phyloP scores from a whole-genome alignment of 1,140 invertebrate species.

The Heliothis subflexa region DNA sequence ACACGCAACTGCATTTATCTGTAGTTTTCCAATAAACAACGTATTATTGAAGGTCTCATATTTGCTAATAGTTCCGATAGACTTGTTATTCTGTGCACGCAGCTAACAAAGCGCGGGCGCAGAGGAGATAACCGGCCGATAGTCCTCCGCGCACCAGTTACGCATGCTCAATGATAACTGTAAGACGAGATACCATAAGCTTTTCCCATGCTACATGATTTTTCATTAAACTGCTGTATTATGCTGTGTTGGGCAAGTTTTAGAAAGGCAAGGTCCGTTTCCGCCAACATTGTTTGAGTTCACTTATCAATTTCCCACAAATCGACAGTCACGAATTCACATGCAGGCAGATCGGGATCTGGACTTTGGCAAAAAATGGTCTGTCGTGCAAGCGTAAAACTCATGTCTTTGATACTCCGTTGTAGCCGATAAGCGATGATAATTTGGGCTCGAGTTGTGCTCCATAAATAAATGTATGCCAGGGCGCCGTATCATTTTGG shows the following conservation, averaged over 20 bases:
- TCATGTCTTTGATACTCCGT: slow-evolving; percentile 14
- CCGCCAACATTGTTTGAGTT: slow-evolving; percentile 70
- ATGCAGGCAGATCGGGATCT: slow-evolving; percentile 68
- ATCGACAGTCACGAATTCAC: slow-evolving; percentile 76
- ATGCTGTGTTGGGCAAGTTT: slow-evolving; percentile 24
- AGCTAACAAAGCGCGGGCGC: slow-evolving; percentile 78
- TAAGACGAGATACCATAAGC: slow-evolving; percentile 74
- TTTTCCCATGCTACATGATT: slow-evolving; percentile 73
- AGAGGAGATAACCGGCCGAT: slow-evolving; percentile 69
- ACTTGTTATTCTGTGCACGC: slow-evolving; percentile 82
- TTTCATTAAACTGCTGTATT: slow-evolving; percentile 66
- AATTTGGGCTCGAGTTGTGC: slow-evolving; percentile 5
- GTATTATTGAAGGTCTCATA: slow-evolving; percentile 72
- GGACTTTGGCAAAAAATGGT: slow-evolving; percentile 40
- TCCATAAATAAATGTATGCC: slow-evolving; percentile 5
- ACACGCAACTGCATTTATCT: slow-evolving; percentile 48
- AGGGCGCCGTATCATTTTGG: neutral
- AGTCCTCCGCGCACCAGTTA: slow-evolving; percentile 64
- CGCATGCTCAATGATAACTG: slow-evolving; percentile 79
- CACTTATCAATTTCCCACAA: slow-evolving; percentile 76
- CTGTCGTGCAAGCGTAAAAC: slow-evolving; percentile 5
- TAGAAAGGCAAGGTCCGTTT: slow-evolving; percentile 55
- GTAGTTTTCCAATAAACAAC: slow-evolving; percentile 62
- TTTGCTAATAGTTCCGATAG: slow-evolving; percentile 75
- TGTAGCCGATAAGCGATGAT: neutral